Evolutionary conservation across 2,888 invertebrate species (phyloP).

Genomic region (Tinea trinotella): DNA sequence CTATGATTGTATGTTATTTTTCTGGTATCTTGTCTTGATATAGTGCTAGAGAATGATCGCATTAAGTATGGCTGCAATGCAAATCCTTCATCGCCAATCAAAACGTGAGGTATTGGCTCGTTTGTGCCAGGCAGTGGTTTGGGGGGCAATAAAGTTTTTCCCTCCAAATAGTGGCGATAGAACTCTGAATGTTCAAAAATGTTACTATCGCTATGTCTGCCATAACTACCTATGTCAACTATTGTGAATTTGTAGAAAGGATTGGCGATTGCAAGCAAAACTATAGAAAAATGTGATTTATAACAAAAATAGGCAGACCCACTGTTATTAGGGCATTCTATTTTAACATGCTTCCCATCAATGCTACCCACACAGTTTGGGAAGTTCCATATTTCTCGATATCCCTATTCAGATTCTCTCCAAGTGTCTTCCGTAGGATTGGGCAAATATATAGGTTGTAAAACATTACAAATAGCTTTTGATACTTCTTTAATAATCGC

Average conservation of each 20-base stretch:
- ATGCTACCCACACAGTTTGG: slow-evolving; percentile 24
- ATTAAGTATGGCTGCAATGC: not conserved
- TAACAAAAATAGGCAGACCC: slow-evolving; percentile 8
- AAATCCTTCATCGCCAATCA: not conserved
- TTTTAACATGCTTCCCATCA: slow-evolving; percentile 25
- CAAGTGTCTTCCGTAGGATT: slow-evolving; percentile 22
- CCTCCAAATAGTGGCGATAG: not conserved
- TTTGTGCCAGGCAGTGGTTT: not conserved
- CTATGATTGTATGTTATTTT: slow-evolving; percentile 4
- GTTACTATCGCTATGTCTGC: not conserved
- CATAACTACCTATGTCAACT: slow-evolving; percentile 13
- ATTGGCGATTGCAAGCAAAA: slow-evolving; percentile 11
- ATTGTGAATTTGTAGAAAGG: slow-evolving; percentile 1
- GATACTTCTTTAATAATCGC: slow-evolving; percentile 21
- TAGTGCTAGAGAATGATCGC: not conserved
- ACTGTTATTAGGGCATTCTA: slow-evolving; percentile 18
- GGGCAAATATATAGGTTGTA: slow-evolving; percentile 22
- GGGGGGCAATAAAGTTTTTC: not conserved
- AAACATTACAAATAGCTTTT: slow-evolving; percentile 22
- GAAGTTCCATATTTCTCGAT: slow-evolving; percentile 20
- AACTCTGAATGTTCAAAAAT: not conserved
- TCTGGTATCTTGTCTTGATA: not conserved
- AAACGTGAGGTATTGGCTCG: not conserved
- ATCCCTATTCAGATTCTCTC: slow-evolving; percentile 21
- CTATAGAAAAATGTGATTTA: slow-evolving; percentile 2